Evolutionary conservation across 2,888 invertebrate genomes (phyloP).

Genomic region (Congeria kusceri): DNA sequence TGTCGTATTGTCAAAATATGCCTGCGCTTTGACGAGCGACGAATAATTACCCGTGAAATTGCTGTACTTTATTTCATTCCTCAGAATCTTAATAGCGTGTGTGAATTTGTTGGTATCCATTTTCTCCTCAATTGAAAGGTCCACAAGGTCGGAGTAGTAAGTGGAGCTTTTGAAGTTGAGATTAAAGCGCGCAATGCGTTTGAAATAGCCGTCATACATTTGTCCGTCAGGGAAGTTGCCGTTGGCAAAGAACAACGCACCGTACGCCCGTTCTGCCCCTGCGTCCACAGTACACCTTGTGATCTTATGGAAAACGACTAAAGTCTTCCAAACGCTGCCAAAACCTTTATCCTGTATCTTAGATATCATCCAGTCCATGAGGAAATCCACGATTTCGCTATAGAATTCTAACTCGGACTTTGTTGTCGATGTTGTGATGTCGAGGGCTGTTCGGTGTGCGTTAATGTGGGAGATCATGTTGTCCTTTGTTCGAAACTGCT

Average conservation of each 20-base stretch:
- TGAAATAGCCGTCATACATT: slow-evolving; percentile 91
- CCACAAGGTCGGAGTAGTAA: slow-evolving; percentile 92
- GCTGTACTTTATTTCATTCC: slow-evolving; percentile 84
- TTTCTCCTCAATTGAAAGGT: slow-evolving; percentile 65
- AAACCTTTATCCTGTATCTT: slow-evolving; percentile 71
- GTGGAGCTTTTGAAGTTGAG: slow-evolving; percentile 93
- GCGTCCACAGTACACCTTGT: slow-evolving; percentile 94
- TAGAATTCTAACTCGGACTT: slow-evolving; percentile 63
- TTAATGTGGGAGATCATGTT: slow-evolving; percentile 31
- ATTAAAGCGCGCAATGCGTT: slow-evolving; percentile 92
- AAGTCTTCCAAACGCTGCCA: slow-evolving; percentile 76
- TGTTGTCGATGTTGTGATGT: slow-evolving; percentile 10
- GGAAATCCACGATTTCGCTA: slow-evolving; percentile 69
- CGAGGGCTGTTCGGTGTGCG: slow-evolving; percentile 28
- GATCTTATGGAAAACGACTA: slow-evolving; percentile 94
- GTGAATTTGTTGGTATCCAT: slow-evolving; percentile 29
- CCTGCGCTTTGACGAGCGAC: slow-evolving; percentile 90
- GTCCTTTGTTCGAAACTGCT: slow-evolving; percentile 29
- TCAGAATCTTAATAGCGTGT: slow-evolving; percentile 82
- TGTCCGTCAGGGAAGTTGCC: slow-evolving; percentile 89
- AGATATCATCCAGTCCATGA: slow-evolving; percentile 74
- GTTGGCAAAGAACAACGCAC: slow-evolving; percentile 94
- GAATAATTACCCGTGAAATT: slow-evolving; percentile 27
- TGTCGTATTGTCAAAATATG: slow-evolving; percentile 93
- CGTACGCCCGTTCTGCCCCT: slow-evolving; percentile 94